Base-by-base conservation (phyloP, 2,888 invertebrate species). In the Drosophila monieri region DNA sequence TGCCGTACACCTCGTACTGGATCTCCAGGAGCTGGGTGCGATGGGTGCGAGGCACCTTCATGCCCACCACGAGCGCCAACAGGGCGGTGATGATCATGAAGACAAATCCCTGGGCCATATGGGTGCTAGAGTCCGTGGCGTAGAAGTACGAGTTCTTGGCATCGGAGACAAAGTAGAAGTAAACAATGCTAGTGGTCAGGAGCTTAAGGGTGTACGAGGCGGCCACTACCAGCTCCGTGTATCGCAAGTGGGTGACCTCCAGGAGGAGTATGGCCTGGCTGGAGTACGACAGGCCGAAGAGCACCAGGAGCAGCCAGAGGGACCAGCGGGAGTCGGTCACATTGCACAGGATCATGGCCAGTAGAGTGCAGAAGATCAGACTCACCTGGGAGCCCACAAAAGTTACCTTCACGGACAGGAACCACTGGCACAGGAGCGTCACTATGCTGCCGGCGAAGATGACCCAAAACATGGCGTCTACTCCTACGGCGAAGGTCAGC, bases 51-150 rank as follows among this genome's bases (percentile, higher is more conserved):
- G 90, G 90, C 49, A 90, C 83, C 65, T 90, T 88, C 73, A 90
- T 86, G 60, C 88, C 89, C 21, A 90, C 88, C n/a, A 90, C 88
- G 14, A 90, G 69, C 0, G 89, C 88, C 67, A 90, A 48, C 62
- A 90, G 64, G 4, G 88, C 71, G 12, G 78, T 86, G n/a, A 90
- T 89, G 8, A 90, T 89, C 51, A 90, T 73, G 30, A 85, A 90
- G 3, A 88, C 86, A 46, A 90, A 90, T 8, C 90, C 90, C 55
- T 90, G 90, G 6, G 90, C 89, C 79, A 90, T 84, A 54, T 90
- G 55, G 1, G 90, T 90, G 49, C 88, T 89, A 25, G 74, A 74
- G 27, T 90, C 90, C 14, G 70, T 77, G 18, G 89, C 75, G 73
- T 90, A 90, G 75, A 90, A 90, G 41, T 88, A 90, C 0, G 89